Percentiles rank a stretch among this genome's conserved stretches.
Evolutionary conservation across 2,113 vertebrate species (phyloP).

Genomic region (Triplophysa tibetana): DNA sequence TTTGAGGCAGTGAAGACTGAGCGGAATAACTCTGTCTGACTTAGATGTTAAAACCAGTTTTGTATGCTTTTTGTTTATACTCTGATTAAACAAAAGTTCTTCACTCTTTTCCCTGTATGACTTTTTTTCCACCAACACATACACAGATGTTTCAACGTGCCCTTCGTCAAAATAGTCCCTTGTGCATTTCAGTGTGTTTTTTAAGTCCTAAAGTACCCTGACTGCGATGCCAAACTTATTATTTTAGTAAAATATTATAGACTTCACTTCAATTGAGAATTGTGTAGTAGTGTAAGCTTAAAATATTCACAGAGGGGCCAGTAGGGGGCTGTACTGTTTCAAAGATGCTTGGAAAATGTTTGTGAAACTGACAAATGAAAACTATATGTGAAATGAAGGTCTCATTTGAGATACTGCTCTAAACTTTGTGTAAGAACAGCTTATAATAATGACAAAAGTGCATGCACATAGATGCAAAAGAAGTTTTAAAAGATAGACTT

Average conservation of each 20-base stretch:
- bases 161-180: background rate
- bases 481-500: background rate
- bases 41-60: slow-evolving; percentile 22
- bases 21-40: background rate
- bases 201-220: no score
- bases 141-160: background rate
- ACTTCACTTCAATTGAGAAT: no score
- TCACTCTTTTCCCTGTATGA: background rate
- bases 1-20: slow-evolving; percentile 15
- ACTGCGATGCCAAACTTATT: no score
- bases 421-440: background rate
- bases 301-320: background rate
- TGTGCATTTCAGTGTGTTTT: background rate
- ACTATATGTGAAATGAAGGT: background rate
- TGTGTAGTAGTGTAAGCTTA: background rate
- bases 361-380: background rate
- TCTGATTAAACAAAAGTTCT: slow-evolving; percentile 36
- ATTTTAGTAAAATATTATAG: no score
- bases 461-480: background rate
- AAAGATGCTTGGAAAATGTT: background rate
- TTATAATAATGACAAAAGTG: background rate
- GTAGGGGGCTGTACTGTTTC: background rate
- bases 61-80: slow-evolving; percentile 25
- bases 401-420: background rate
- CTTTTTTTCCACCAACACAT: background rate